Evolutionary conservation across 2,888 invertebrate genomes (phyloP), one percentile per base, ranked within the genome.

Genomic region (Agriotes lineatus): DNA sequence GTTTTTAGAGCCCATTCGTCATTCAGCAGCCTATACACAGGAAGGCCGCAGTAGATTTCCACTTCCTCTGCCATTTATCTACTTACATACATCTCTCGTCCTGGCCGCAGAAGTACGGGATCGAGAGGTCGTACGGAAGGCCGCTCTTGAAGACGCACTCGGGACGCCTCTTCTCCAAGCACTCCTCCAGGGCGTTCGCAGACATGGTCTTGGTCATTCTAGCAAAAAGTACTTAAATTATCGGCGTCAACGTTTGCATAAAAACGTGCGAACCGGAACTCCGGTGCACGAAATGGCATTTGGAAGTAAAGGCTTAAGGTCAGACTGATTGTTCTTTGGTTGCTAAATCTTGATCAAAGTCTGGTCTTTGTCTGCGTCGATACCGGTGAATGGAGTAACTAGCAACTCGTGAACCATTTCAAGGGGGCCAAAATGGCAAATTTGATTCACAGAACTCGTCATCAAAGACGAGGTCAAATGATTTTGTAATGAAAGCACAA

Each of bases 71-170:
- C 42, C 42, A 4, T 16, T 3, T 14, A 42, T 16, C 9, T 76
- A 85, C 87, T 86, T 83, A 90, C 89, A 84, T 84, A 81, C 90
- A 90, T 68, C 86, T 82, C 18, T 82, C 77, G 75, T 89, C 85
- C 68, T 90, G 89, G 16, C 90, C 90, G 76, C 90, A 90, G 78
- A 90, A 90, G 79, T 89, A 88, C 0, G 90, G 87, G 71, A 90
- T 87, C 6, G 86, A 82, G 39, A 87, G 82, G 68, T 86, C 86
- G 74, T 87, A 85, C 30, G 79, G 75, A 19, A 78, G 74, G 14
- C 84, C 85, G 62, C 79, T 77, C 19, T 77, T 72, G 74, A 82
- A 84, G 12, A 76, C 77, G 72, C 86, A 87, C 76, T 87, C 85
- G 10, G 81, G 79, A 72, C 85, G 84, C 19, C 81, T 77, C 12